Conservation (phyloP, 2,888 invertebrate genomes). For the Aproaerema taeniolella region DNA sequence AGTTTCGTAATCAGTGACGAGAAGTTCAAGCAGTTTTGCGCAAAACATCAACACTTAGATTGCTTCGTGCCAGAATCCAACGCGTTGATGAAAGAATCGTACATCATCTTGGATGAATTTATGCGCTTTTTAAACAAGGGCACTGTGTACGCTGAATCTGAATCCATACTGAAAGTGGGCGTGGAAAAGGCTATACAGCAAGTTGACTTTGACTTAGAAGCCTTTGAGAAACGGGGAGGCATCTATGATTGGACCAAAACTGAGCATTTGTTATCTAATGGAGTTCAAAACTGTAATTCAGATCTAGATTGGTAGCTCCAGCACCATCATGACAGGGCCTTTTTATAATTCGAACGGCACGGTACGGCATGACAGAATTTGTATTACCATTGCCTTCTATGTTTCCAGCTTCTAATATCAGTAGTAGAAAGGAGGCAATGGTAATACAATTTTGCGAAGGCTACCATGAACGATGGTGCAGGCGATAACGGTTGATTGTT, state of each 20-base stretch:
- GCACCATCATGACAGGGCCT: too few relatives aligned
- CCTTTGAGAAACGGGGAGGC: constrained; percentile 4
- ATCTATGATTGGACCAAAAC: constrained; percentile 7
- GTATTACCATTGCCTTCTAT: too few relatives aligned
- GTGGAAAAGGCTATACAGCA: constrained; percentile 5
- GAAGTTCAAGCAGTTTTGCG: constrained; percentile 8
- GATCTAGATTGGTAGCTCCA: too few relatives aligned
- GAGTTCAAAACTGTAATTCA: too few relatives aligned
- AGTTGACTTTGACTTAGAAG: constrained; percentile 6
- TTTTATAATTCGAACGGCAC: too few relatives aligned
- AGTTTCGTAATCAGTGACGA: constrained; percentile 2
- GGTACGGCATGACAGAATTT: too few relatives aligned
- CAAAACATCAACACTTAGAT: constrained; percentile 8
- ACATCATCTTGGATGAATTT: constrained; percentile 13
- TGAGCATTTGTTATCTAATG: constrained; percentile 3
- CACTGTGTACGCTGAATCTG: constrained; percentile 9
- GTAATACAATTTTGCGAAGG: too few relatives aligned
- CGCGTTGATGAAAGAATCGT: constrained; percentile 12
- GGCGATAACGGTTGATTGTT: too few relatives aligned
- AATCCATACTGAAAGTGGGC: constrained; percentile 6
- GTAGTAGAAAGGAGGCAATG: too few relatives aligned
- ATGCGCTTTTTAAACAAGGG: constrained; percentile 14
- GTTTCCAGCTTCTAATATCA: too few relatives aligned
- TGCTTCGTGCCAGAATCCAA: constrained; percentile 14
- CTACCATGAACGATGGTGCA: too few relatives aligned